A percentile compares a stretch with the other conserved stretches of the same genome.
Evolutionary conservation across 2,113 vertebrate species (phyloP).

Genomic region (Bolborhynchus lineola): DNA sequence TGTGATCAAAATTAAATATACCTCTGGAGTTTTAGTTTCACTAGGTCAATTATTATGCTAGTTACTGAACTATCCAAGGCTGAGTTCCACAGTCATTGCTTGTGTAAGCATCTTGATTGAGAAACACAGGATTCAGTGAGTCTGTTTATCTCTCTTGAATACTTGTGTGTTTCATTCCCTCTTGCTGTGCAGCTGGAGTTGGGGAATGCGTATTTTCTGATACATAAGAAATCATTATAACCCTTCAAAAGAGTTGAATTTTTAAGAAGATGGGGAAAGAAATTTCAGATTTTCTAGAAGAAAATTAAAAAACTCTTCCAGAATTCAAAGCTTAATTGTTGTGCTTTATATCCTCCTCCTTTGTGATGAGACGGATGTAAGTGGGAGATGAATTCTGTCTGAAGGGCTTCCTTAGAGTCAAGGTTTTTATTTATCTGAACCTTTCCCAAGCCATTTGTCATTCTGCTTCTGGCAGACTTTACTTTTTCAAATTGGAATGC

Average conservation of each 20-base stretch:
- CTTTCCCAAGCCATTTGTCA: neutral
- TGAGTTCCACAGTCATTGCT: neutral
- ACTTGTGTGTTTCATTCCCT: neutral
- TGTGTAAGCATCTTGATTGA: neutral
- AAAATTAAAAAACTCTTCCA: neutral
- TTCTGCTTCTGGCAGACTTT: neutral
- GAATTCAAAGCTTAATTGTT: neutral
- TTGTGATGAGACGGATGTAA: neutral
- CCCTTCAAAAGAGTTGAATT: neutral
- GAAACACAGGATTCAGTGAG: neutral
- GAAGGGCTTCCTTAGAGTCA: neutral
- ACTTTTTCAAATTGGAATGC: neutral
- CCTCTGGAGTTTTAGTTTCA: neutral
- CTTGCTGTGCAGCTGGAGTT: neutral
- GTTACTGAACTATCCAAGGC: neutral
- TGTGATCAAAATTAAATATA: neutral
- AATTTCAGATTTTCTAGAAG: neutral
- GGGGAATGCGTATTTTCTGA: neutral
- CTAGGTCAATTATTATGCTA: neutral
- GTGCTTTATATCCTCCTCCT: neutral
- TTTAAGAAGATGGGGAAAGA: neutral
- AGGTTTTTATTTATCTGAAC: neutral
- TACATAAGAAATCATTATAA: neutral
- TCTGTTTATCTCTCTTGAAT: neutral
- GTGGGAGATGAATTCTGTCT: neutral